Base-by-base conservation (phyloP, 2,797 vertebrate species). In the Rhyacichthys aspro region DNA sequence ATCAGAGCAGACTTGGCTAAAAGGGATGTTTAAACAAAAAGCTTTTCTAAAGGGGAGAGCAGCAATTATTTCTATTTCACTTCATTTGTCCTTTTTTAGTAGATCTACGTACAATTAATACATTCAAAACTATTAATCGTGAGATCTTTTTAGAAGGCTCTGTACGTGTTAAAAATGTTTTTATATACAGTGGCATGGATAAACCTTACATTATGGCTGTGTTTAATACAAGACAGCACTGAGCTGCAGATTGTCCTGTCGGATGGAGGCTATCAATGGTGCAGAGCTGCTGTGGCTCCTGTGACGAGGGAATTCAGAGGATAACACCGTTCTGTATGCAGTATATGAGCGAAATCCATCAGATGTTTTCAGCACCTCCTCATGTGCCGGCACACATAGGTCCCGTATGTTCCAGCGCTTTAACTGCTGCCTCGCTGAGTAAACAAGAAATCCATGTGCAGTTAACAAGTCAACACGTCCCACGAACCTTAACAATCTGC, bases 341-440 rank as follows among this genome's bases (percentile, higher is more conserved):
- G 18, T 79, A 55, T 68, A 64, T 43, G 56, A 74, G 60, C 57
- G 70, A 70, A 72, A 82, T 87, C 78, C 75, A 82, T 82, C 79
- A 83, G 60, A 33, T 19, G 54, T 68, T 85, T 83, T 86, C 67
- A 58, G 67, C 80, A 81, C 79, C 70, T 77, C 10, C 15, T 37
- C 44, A 55, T 55, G 67, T 37, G 44, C 50, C 55, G 57, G 43
- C 37, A 72, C 19, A 61, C 41, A 58, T 12, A 57, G 55, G 44
- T 67, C 56, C 66, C 50, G 56, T 52, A 61, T 65, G 58, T 68
- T 64, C 70, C 43, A 33, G 42, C 48, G 10, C 41, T 64, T 37
- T 56, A 2, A 50, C 55, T 7, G 23, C 57, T 32, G 43, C 33
- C 42, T 67, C 19, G 36, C 62, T 70, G 59, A 57, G 66, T 74